Conservation (phyloP, 2,113 vertebrate species). For the Apteryx owenii region DNA sequence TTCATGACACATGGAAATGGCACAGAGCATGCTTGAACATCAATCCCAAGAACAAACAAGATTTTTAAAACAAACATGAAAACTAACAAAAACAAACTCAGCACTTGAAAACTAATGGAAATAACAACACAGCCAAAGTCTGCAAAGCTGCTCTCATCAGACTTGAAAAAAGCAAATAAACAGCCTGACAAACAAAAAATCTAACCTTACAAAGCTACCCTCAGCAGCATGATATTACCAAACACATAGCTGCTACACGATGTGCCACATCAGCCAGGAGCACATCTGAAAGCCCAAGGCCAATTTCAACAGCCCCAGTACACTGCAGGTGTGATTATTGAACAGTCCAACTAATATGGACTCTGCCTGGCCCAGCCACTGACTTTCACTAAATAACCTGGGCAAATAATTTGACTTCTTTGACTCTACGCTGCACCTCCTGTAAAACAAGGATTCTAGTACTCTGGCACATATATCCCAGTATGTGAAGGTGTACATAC, state of each 20-base stretch:
- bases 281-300: not conserved
- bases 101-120: conserved; percentile 26
- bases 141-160: conserved; percentile 27
- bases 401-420: not conserved
- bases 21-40: not conserved
- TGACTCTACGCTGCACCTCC: not conserved
- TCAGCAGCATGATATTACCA: not conserved
- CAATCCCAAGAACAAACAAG: conserved; percentile 40
- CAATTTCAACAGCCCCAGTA: not conserved
- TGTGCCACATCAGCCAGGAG: not conserved
- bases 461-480: not conserved
- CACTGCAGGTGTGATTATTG: not conserved
- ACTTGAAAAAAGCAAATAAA: not conserved
- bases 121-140: not conserved
- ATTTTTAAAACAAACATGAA: not conserved
- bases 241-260: not conserved
- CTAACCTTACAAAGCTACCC: not conserved
- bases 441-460: not conserved
- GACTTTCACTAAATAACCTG: not conserved
- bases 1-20: not conserved
- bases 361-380: not conserved
- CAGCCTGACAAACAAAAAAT: conserved; percentile 5
- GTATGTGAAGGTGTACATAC: not conserved
- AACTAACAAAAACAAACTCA: conserved; percentile 4
- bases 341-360: not conserved